phyloP scores from a whole-genome alignment of 2,113 vertebrate species.

The Vulpes ferrilata region DNA sequence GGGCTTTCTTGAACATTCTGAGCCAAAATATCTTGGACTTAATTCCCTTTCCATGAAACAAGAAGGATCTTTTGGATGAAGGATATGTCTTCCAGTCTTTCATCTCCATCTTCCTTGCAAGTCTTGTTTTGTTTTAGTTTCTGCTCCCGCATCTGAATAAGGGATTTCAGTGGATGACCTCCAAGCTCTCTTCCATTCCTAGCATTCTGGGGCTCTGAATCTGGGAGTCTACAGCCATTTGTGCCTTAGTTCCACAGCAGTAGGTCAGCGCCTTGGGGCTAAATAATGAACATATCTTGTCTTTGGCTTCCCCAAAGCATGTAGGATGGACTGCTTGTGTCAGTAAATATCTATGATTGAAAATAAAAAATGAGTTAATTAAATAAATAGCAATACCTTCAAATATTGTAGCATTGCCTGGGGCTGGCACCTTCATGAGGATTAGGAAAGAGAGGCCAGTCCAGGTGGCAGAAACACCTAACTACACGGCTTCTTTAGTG shows the following conservation, averaged over 20 bases:
- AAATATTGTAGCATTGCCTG: not conserved
- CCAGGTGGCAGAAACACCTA: not conserved
- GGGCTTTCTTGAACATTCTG: slow-evolving; percentile 32
- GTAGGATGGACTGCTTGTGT: not conserved
- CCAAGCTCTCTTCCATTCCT: not conserved
- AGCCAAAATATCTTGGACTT: slow-evolving; percentile 20
- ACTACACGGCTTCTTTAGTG: not conserved
- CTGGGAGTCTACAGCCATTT: not conserved
- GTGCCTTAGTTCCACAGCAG: not conserved
- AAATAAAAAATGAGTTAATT: not conserved
- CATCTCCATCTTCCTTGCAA: not conserved
- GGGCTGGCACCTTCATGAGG: not conserved
- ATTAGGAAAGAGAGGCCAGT: not conserved
- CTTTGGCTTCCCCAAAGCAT: not conserved
- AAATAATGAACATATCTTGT: not conserved
- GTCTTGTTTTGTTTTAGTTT: not conserved
- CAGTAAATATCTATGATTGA: not conserved
- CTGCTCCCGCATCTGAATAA: not conserved
- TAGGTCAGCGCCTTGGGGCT: not conserved
- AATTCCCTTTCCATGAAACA: slow-evolving; percentile 12
- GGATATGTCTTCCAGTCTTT: not conserved
- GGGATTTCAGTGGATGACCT: not conserved
- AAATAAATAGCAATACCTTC: not conserved
- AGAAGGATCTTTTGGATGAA: not conserved
- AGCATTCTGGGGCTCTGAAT: not conserved